Evolutionary conservation across 2,888 invertebrate genomes (phyloP).

Genomic region (Cryptocephalus primarius): DNA sequence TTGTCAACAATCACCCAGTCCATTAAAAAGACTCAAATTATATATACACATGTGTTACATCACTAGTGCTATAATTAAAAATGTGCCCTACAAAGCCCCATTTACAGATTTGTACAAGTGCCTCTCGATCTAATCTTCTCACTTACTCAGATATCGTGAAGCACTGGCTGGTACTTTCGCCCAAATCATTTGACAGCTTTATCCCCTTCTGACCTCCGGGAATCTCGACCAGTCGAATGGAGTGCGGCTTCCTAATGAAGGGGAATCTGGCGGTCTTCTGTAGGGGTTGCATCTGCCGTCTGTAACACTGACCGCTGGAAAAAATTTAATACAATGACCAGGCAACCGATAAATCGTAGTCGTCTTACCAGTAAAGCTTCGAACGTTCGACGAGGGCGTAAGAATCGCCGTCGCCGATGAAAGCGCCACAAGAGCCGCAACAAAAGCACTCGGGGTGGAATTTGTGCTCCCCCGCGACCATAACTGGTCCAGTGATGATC

Average conservation of each 20-base stretch:
- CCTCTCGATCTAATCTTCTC: too few relatives aligned
- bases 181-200: slow-evolving; percentile 48
- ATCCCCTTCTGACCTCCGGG: slow-evolving; percentile 56
- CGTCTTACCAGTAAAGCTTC: slow-evolving; percentile 67
- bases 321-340: not conserved
- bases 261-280: slow-evolving; percentile 40
- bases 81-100: too few relatives aligned
- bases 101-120: too few relatives aligned
- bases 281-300: slow-evolving; percentile 54
- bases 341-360: too few relatives aligned
- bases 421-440: slow-evolving; percentile 68
- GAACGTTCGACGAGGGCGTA: slow-evolving; percentile 87
- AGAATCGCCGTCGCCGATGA: slow-evolving; percentile 86
- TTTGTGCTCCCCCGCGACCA: slow-evolving; percentile 90
- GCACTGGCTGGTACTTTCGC: slow-evolving; percentile 44
- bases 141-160: slow-evolving; percentile 63
- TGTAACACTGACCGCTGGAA: slow-evolving; percentile 65
- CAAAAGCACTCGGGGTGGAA: slow-evolving; percentile 95
- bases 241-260: slow-evolving; percentile 54
- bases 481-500: slow-evolving; percentile 76
- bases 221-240: slow-evolving; percentile 74
- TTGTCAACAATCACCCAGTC: too few relatives aligned
- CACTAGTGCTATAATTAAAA: too few relatives aligned
- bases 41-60: too few relatives aligned
- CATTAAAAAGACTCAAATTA: too few relatives aligned